These are phyloP conservation scores for Malurus alboscapulatus DNA, from an alignment of 2,113 vertebrate species.

Conservation along the genomic window DNA sequence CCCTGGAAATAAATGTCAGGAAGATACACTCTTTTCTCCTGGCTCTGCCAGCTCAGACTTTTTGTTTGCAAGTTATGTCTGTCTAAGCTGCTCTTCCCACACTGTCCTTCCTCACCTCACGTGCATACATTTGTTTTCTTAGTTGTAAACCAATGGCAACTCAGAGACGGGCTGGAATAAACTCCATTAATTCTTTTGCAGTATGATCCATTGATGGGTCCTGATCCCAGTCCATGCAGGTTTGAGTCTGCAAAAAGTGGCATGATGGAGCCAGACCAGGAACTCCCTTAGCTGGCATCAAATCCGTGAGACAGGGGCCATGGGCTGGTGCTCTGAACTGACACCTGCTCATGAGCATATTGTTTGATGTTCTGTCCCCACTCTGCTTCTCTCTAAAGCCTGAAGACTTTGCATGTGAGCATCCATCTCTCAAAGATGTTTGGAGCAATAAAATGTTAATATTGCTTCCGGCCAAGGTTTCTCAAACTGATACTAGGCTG, in stretches of 20 bases:
- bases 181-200: not conserved
- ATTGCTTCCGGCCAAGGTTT: not conserved
- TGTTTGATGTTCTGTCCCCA: not conserved
- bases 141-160: not conserved
- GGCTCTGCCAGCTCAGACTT: not conserved
- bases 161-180: not conserved
- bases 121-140: not conserved
- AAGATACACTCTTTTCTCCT: not conserved
- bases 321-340: not conserved
- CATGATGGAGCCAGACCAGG: not conserved
- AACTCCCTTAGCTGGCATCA: not conserved
- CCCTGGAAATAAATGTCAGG: not conserved
- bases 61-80: not conserved
- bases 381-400: not conserved
- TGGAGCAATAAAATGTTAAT: not conserved
- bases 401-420: not conserved
- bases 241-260: not conserved
- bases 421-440: not conserved
- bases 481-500: not conserved
- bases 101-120: not conserved
- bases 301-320: accelerated
- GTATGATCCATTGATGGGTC: not conserved
- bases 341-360: not conserved
- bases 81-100: not conserved
- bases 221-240: not conserved